Percentiles rank a stretch among this genome's conserved stretches.
phyloP scores from a whole-genome alignment of 2,797 vertebrate genomes.

The Bovichtus diacanthus region DNA sequence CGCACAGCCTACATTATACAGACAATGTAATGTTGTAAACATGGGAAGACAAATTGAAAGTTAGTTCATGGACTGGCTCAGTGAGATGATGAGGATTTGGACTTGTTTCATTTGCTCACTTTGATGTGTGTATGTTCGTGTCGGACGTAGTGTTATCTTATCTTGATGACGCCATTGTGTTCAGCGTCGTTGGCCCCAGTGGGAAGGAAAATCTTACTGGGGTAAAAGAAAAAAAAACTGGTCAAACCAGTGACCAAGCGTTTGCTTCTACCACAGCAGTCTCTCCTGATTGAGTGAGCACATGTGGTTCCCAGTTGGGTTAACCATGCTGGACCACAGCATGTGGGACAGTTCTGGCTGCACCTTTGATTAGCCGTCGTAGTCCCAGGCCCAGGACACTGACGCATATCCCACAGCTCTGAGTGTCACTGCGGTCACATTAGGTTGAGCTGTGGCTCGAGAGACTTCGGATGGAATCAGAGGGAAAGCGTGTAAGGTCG shows the following conservation, averaged over 20 bases:
- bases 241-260: constrained; percentile 52
- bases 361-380: constrained; percentile 65
- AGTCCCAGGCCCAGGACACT: constrained; percentile 59
- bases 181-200: constrained; percentile 14
- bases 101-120: neutral
- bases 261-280: constrained; percentile 34
- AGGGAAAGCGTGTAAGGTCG: constrained; percentile 48
- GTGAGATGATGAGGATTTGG: neutral
- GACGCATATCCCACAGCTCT: constrained; percentile 59
- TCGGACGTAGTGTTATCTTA: constrained; percentile 12
- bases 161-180: constrained; percentile 37
- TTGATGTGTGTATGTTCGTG: constrained; percentile 7
- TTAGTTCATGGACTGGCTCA: neutral
- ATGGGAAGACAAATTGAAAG: neutral
- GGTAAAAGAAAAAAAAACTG: constrained; percentile 22
- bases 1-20: constrained; percentile 1
- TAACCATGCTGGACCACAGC: constrained; percentile 66
- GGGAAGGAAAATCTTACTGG: constrained; percentile 45
- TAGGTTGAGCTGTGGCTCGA: constrained; percentile 48
- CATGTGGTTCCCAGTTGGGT: constrained; percentile 63
- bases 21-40: constrained; percentile 6
- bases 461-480: constrained; percentile 42
- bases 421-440: constrained; percentile 75
- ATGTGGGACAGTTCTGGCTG: constrained; percentile 70
- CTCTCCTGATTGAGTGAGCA: constrained; percentile 59